Evolutionary conservation across 2,113 vertebrate genomes (phyloP).

Genomic region (Antennarius striatus): DNA sequence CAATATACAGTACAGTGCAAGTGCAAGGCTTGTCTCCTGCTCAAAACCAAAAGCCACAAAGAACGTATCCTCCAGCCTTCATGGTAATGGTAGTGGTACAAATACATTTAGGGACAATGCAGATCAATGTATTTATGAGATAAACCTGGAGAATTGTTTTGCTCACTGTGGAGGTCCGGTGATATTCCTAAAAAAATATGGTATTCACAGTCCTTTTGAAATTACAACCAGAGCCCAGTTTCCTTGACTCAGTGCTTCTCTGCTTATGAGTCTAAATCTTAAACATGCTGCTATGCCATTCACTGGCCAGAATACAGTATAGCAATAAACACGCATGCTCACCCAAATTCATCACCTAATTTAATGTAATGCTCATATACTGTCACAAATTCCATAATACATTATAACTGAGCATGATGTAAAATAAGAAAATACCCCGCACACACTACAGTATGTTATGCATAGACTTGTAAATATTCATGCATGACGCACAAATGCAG

Average conservation of each 20-base stretch:
- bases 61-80: background rate
- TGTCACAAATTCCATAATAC: conserved; percentile 25
- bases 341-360: conserved; percentile 30
- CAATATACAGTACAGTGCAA: background rate
- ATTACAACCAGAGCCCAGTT: conserved; percentile 22
- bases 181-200: conserved; percentile 6
- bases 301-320: conserved; percentile 22
- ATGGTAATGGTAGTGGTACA: background rate
- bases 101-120: conserved; percentile 4
- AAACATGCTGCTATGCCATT: conserved; percentile 15
- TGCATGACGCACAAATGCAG: conserved; percentile 13
- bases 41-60: background rate
- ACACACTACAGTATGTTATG: conserved; percentile 5
- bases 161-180: conserved; percentile 12
- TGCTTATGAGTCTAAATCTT: conserved; percentile 61
- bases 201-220: conserved; percentile 43
- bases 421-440: background rate
- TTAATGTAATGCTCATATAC: conserved; percentile 13
- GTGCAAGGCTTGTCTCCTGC: background rate
- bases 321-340: conserved; percentile 6
- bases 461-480: conserved; percentile 11
- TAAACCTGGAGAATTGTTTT: conserved; percentile 9
- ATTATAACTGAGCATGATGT: conserved; percentile 10
- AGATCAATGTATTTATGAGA: conserved; percentile 16
- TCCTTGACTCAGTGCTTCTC: conserved; percentile 34